Base-by-base conservation (phyloP, 2,797 vertebrate genomes). In the Neosilurus hyrtlii region DNA sequence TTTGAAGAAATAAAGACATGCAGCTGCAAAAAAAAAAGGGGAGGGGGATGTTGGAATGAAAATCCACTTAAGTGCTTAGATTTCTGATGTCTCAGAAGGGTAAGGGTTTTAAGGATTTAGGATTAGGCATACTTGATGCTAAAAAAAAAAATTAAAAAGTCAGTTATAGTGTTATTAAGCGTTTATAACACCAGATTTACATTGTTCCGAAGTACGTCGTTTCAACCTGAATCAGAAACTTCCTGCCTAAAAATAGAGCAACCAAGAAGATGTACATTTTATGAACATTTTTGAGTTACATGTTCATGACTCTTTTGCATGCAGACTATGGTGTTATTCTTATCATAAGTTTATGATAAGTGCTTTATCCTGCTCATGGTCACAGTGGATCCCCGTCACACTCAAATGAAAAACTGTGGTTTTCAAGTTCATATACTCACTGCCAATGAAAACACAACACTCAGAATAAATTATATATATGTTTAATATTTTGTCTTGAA, bases 81-180 rank as follows among this genome's bases (percentile, higher is more conserved):
- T 89, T 86, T 90, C 54, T 87, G 83, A 87, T 82, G 86, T 87
- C 80, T 35, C 80, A 57, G 77, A 72, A 80, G 67, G 82, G 51
- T 18, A 18, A 54, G 15, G 52, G 26, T 20, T 24, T 74, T 20
- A 11, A 18, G 26, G 54, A 20, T 22, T 75, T 75, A 11, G 4
- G 51, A 67, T 67, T 81, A 74, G 83, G 86, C 82, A 79, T 62
- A 82, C 82, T 83, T 76, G 78, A 82, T 85, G 83, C 26, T 81
- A 83, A 84, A 85, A 68, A 66, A 83, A 66, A 16, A 35, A 12
- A 24, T 14, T 14, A 14, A 56, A n/a, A 62, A 9, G 22, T 49
- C 67, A 18, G 71, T 49, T 56, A 51, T 22, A 22, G 54, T 84
- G 63, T 74, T n/a, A n/a, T n/a, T n/a, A n/a, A n/a, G n/a, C n/a